These are phyloP conservation scores for Laticauda laticaudata DNA, from an alignment of 2,113 vertebrate genomes.

Conservation along the genomic window DNA sequence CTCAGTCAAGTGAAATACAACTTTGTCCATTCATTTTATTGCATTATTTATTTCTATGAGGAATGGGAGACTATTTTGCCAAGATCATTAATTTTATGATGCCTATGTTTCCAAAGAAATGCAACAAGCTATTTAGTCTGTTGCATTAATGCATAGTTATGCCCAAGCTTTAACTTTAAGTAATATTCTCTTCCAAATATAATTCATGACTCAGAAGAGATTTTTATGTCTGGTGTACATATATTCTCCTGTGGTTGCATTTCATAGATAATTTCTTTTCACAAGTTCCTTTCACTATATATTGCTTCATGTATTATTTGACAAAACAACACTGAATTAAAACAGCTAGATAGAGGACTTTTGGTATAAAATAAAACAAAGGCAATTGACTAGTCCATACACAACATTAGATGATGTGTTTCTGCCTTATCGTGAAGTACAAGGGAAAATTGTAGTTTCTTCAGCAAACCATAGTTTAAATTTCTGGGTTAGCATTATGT, in stretches of 20 bases:
- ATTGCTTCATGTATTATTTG: constrained; percentile 18
- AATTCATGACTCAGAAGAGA: constrained; percentile 48
- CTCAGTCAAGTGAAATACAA: constrained; percentile 1
- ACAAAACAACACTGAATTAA: background rate
- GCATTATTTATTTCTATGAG: constrained; percentile 49
- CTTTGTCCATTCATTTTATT: constrained; percentile 21
- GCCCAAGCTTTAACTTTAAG: constrained; percentile 45
- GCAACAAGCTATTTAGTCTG: constrained; percentile 37
- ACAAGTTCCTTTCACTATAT: constrained; percentile 16
- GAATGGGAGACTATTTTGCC: constrained; percentile 42
- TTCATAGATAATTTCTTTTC: constrained; percentile 36
- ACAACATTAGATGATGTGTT: background rate
- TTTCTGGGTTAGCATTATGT: background rate
- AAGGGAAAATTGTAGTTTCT: background rate
- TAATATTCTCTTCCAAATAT: constrained; percentile 37
- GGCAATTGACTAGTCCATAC: background rate
- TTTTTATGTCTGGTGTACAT: constrained; percentile 55
- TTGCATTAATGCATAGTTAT: constrained; percentile 50
- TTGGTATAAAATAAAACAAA: background rate
- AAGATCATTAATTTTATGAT: constrained; percentile 65
- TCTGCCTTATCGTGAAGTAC: background rate
- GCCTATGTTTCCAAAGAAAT: constrained; percentile 48
- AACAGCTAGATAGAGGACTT: too few relatives aligned
- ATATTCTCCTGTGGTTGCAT: constrained; percentile 49
- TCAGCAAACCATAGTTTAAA: background rate